These are phyloP conservation scores for Oenanthe oenanthe DNA, from an alignment of 2,113 vertebrate species.

Conservation along the genomic window DNA sequence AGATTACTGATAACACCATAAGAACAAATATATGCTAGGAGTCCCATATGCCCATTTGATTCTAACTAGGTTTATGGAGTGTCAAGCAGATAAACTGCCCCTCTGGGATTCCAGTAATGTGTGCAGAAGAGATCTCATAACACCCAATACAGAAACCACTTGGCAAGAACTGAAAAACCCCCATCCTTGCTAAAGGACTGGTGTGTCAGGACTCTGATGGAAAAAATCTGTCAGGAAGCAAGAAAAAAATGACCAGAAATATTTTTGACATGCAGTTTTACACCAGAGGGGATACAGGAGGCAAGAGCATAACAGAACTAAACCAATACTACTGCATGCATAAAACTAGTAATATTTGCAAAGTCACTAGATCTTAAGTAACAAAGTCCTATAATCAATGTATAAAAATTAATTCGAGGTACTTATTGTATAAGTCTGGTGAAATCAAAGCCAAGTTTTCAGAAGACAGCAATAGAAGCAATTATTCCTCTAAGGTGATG, in stretches of 20 bases:
- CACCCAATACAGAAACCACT: background rate
- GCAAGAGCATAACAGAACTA: background rate
- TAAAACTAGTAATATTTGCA: background rate
- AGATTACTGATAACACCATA: background rate
- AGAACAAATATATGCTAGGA: background rate
- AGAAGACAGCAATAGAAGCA: background rate
- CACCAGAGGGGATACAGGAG: background rate
- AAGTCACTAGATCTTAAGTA: background rate
- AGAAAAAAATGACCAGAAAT: background rate
- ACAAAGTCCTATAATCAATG: background rate
- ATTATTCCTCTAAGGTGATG: background rate
- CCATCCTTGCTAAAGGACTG: background rate
- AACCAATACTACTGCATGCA: background rate
- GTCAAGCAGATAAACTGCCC: background rate
- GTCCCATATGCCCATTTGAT: background rate
- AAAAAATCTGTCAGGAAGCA: background rate
- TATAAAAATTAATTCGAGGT: background rate
- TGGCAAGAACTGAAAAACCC: background rate
- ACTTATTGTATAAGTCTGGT: background rate
- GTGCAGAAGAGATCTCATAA: background rate
- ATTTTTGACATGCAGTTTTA: background rate
- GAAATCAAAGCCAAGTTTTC: constrained; percentile 26
- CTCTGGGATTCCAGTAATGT: background rate
- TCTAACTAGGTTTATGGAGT: background rate
- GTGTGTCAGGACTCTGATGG: background rate